Evolutionary conservation across 2,797 vertebrate genomes (phyloP).

Genomic region (Heteromormyrus szaboi): DNA sequence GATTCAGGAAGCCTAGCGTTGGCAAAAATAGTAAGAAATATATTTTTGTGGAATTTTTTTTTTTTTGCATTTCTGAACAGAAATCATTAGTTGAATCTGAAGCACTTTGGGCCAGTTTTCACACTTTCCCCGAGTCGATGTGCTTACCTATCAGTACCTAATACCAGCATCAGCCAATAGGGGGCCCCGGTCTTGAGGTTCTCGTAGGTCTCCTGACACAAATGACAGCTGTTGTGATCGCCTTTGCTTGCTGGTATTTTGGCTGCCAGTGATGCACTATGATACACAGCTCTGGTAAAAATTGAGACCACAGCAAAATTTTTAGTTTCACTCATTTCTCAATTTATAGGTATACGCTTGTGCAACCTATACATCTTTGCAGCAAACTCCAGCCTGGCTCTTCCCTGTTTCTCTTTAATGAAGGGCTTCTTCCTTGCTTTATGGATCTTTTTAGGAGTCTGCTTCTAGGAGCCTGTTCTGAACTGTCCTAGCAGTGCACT

Average conservation of each 20-base stretch:
- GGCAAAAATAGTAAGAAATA: neutral
- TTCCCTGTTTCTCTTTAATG: neutral
- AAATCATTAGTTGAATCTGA: neutral
- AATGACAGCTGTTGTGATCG: neutral
- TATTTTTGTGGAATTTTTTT: neutral
- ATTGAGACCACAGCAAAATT: neutral
- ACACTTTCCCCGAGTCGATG: neutral
- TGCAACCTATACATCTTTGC: neutral
- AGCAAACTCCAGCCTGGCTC: neutral
- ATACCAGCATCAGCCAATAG: neutral
- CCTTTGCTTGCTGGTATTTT: neutral
- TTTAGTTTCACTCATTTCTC: neutral
- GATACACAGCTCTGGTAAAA: neutral
- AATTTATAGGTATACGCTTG: neutral
- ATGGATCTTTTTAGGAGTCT: neutral
- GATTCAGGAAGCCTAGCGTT: neutral
- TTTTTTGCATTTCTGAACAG: neutral
- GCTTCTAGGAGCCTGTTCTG: neutral
- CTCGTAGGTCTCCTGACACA: neutral
- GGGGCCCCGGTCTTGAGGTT: neutral
- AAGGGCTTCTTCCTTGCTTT: neutral
- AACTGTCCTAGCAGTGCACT: neutral
- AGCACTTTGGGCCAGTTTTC: neutral
- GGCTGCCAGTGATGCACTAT: neutral
- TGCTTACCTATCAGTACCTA: neutral